Conservation (phyloP, 2,113 vertebrate species). For the Podarcis muralis region DNA sequence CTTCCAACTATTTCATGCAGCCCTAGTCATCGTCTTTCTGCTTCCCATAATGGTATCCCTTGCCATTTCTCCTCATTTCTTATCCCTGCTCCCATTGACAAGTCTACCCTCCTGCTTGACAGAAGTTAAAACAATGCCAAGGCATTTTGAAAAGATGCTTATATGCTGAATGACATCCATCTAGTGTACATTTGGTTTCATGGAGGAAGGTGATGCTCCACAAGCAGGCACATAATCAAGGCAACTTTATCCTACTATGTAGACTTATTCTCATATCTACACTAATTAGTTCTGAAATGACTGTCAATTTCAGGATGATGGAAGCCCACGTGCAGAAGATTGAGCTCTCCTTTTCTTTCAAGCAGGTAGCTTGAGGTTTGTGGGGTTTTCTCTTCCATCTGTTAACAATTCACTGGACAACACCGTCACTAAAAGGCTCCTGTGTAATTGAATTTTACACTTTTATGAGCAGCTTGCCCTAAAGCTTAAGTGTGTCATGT, state of each 20-base stretch:
- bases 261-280: not conserved
- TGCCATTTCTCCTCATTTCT: not conserved
- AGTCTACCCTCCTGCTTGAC: not conserved
- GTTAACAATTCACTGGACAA: conserved; percentile 34
- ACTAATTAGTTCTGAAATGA: not conserved
- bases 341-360: not conserved
- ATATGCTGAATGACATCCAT: not conserved
- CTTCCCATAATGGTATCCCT: not conserved
- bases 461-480: conserved; percentile 18
- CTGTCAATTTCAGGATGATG: not conserved
- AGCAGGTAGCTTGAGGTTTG: not conserved
- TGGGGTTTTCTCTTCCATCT: not conserved
- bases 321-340: not conserved
- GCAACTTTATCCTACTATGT: not conserved
- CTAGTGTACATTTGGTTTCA: not conserved
- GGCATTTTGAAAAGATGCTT: not conserved
- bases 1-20: not conserved
- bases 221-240: not conserved
- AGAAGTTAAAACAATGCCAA: not conserved
- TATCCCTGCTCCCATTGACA: not conserved
- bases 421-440: conserved; percentile 10
- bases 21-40: not conserved
- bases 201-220: not conserved
- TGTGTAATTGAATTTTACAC: conserved; percentile 57
- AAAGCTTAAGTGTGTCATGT: not conserved